phyloP scores from a whole-genome alignment of 2,113 vertebrate species.

The human (Homo sapiens) region DNA sequence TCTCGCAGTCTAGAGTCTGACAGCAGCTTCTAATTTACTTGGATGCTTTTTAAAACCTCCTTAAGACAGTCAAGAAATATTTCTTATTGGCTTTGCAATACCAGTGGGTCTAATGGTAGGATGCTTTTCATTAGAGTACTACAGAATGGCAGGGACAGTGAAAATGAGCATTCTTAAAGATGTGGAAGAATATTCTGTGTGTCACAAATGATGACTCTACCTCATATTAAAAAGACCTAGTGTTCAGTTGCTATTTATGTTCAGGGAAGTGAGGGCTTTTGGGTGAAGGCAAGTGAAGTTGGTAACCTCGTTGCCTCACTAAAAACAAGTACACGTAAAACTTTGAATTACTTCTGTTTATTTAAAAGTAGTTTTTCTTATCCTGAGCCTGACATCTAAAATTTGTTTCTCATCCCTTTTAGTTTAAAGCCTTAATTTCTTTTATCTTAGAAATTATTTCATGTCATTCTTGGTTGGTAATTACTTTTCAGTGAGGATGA shows the following conservation, averaged over 20 bases:
- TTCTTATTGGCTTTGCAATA: slow-evolving; percentile 37
- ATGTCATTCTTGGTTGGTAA: not conserved
- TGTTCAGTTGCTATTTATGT: not conserved
- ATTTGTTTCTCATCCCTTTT: not conserved
- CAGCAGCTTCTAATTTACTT: not conserved
- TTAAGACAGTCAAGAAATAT: slow-evolving; percentile 15
- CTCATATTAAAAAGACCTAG: not conserved
- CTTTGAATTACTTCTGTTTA: slow-evolving; percentile 9
- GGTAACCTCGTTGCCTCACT: not conserved
- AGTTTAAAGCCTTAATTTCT: slow-evolving; percentile 42
- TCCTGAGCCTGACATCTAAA: not conserved
- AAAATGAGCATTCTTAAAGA: not conserved
- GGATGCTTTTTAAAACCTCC: not conserved
- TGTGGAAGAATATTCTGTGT: not conserved
- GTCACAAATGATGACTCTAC: not conserved
- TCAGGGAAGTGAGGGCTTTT: not conserved
- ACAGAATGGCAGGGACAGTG: not conserved
- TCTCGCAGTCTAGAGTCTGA: not conserved
- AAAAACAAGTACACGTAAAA: not conserved
- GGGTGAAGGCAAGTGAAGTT: not conserved
- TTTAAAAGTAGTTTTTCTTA: slow-evolving; percentile 26
- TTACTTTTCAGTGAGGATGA: not conserved
- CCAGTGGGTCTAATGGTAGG: not conserved
- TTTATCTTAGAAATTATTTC: slow-evolving; percentile 31
- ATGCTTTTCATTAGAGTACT: not conserved